phyloP scores from a whole-genome alignment of 2,888 invertebrate species.

The Cantharis nigra region DNA sequence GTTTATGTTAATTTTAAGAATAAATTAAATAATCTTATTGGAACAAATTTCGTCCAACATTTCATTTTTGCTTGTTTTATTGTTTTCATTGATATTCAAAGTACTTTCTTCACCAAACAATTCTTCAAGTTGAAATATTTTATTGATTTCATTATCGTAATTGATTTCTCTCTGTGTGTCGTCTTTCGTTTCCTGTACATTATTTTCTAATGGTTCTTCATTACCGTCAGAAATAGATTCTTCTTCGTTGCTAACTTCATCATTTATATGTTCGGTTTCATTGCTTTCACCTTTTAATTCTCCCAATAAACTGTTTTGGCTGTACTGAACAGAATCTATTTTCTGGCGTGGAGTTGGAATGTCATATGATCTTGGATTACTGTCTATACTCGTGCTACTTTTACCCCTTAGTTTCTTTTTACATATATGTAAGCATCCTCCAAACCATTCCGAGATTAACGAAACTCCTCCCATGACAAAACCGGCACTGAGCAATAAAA shows the following conservation, averaged over 20 bases:
- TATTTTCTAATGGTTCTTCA: background rate
- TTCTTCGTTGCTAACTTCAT: conserved; percentile 13
- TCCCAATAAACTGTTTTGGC: background rate
- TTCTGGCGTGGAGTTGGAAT: conserved; percentile 44
- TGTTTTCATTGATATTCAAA: background rate
- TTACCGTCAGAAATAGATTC: conserved; percentile 8
- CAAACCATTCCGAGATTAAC: conserved; percentile 71
- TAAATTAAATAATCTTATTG: background rate
- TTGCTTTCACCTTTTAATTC: background rate
- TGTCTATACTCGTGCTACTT: conserved; percentile 38
- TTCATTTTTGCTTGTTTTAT: background rate
- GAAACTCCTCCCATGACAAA: conserved; percentile 67
- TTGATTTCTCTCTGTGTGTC: conserved; percentile 15
- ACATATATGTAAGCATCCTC: conserved; percentile 68
- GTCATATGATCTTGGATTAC: conserved; percentile 48
- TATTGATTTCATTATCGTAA: conserved; percentile 40
- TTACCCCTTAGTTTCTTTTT: conserved; percentile 42
- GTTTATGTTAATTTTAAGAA: background rate
- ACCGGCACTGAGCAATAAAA: conserved; percentile 72
- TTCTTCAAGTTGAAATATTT: conserved; percentile 42
- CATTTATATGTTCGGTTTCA: conserved; percentile 6
- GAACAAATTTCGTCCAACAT: background rate
- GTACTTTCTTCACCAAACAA: conserved; percentile 41
- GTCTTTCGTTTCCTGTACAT: background rate
- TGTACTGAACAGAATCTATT: conserved; percentile 34